Evolutionary conservation across 2,113 vertebrate genomes (phyloP), one percentile per base, ranked within the genome.

Genomic region (Acrocephalus arundinaceus): DNA sequence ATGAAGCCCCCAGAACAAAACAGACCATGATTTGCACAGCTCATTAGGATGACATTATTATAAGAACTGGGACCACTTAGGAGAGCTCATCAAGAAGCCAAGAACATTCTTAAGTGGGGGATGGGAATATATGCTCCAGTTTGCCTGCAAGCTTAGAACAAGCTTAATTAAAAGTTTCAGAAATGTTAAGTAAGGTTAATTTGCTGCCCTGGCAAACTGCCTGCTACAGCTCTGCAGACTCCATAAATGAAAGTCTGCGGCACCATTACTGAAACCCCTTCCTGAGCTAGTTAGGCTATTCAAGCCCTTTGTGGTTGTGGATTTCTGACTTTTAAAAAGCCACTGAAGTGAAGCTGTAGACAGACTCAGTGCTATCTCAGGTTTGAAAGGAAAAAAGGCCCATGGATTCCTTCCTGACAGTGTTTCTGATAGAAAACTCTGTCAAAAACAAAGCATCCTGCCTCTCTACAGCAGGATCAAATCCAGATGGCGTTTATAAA

Each of bases 121-220:
- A 87, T 77, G 59, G 93, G 87, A 87, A 91, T 88, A 92, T 41
- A 74, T 35, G 72, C 67, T 94, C 66, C 82, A 84, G 81, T 87
- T 87, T 81, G 85, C 89, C 94, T 96, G 84, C 54, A 88, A 94
- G 87, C 57, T 73, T 96, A 72, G 95, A 96, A 85, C 59, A 77
- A 95, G 87, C 87, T 95, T 94, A 96, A 97, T 97, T 97, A 97
- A 91, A 96, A 97, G 87, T 95, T 94, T 91, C 91, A 95, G 93
- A 94, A 96, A 95, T 92, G 93, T 95, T 91, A 94, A 96, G 72
- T 95, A 87, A 95, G n/a, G 74, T 87, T 96, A 96, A 97, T 96
- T 94, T 92, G 80, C 67, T 85, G 30, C 82, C 82, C 90, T 96
- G 94, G 94, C 93, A 96, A 91, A 11, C 16, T 1, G 92, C 96